Evolutionary conservation across 2,888 invertebrate species (phyloP).

Genomic region (Drosophila heteroneura): DNA sequence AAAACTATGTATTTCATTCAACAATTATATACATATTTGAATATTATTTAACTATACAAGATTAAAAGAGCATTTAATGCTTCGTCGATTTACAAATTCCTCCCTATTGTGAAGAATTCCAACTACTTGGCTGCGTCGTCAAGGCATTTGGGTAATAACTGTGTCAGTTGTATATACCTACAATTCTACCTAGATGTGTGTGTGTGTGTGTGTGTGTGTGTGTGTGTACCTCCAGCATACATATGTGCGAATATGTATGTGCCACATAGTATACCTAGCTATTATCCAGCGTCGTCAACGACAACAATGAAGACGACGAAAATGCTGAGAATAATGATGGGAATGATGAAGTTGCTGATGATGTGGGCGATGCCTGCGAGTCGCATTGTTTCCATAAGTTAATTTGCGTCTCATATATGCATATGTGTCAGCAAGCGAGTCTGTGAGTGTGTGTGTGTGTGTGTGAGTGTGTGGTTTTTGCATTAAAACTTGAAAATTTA

Average conservation of each 20-base stretch:
- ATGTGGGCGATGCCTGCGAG: constrained; percentile 51
- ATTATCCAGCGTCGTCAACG: constrained; percentile 66
- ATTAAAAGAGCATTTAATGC: constrained; percentile 42
- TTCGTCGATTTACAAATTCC: background rate
- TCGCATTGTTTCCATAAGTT: constrained; percentile 76
- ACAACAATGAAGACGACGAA: constrained; percentile 66
- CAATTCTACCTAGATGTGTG: background rate
- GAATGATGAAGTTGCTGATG: constrained; percentile 39
- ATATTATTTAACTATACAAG: background rate
- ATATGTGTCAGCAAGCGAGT: constrained; percentile 60
- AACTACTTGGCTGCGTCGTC: constrained; percentile 58
- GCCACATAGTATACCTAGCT: constrained; percentile 50
- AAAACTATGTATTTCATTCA: background rate
- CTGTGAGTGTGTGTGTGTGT: constrained; percentile 8
- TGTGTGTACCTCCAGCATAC: background rate
- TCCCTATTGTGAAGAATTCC: constrained; percentile 41
- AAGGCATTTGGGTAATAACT: constrained; percentile 74
- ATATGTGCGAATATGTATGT: background rate
- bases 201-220: background rate
- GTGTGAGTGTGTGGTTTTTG: constrained; percentile 52
- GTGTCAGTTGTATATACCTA: constrained; percentile 50
- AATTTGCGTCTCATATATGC: constrained; percentile 75
- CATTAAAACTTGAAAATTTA: constrained; percentile 80
- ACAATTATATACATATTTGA: background rate
- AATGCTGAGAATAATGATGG: constrained; percentile 28